These are phyloP conservation scores for Actinernus sp. DNA, from an alignment of 92 coral and sea anemone species.

Conservation along the genomic window DNA sequence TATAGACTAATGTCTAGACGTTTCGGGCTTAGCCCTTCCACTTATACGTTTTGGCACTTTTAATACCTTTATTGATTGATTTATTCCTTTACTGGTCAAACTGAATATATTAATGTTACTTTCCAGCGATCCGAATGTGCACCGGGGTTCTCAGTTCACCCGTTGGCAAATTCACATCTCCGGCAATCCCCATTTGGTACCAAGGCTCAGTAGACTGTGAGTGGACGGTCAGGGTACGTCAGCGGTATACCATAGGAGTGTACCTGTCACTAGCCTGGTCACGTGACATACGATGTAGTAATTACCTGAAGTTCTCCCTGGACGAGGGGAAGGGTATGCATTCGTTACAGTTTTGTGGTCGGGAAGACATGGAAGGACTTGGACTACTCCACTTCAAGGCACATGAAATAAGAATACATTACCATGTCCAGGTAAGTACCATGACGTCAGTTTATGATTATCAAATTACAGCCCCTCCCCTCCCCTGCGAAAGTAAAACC, in stretches of 20 bases:
- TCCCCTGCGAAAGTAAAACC: too few relatives aligned
- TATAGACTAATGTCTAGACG: too few relatives aligned
- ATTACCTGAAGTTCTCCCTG: slow-evolving; percentile 50
- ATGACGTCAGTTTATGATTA: background rate
- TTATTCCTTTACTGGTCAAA: too few relatives aligned
- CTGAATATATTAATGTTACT: too few relatives aligned
- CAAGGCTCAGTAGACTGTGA: slow-evolving; percentile 78
- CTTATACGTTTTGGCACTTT: too few relatives aligned
- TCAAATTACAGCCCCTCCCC: too few relatives aligned
- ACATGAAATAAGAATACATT: slow-evolving; percentile 55
- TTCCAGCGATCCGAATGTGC: slow-evolving; percentile 75
- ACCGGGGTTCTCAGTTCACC: slow-evolving; percentile 56
- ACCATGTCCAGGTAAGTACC: slow-evolving; percentile 70
- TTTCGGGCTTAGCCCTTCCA: too few relatives aligned
- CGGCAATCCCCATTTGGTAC: slow-evolving; percentile 72
- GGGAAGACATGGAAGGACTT: slow-evolving; percentile 64
- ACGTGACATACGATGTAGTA: slow-evolving; percentile 68
- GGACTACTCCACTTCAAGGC: slow-evolving; percentile 60
- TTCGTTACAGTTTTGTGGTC: slow-evolving; percentile 70
- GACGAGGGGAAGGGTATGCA: slow-evolving; percentile 51
- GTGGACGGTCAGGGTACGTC: slow-evolving; percentile 77
- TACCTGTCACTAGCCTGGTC: slow-evolving; percentile 70
- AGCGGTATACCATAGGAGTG: slow-evolving; percentile 69
- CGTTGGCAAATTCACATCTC: slow-evolving; percentile 74
- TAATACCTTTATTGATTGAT: too few relatives aligned